These are phyloP conservation scores for Hypomesus transpacificus DNA, from an alignment of 2,113 vertebrate species.

Conservation along the genomic window DNA sequence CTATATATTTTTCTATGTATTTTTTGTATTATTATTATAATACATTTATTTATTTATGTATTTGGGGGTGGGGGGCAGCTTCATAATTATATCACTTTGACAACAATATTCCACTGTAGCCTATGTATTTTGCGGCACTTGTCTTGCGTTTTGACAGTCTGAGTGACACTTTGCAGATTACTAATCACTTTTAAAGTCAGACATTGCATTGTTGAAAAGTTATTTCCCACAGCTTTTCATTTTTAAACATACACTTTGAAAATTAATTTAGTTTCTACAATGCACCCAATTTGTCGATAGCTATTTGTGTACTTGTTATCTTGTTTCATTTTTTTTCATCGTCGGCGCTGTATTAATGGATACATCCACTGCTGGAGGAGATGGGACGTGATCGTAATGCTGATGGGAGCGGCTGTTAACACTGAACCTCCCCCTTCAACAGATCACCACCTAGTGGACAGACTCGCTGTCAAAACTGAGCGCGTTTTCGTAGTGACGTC, in stretches of 20 bases:
- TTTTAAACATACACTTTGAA: slow-evolving; percentile 41
- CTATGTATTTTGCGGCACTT: too few relatives aligned
- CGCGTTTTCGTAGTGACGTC: background rate
- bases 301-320: slow-evolving; percentile 45
- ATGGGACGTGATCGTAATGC: slow-evolving; percentile 40
- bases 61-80: too few relatives aligned
- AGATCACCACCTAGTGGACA: slow-evolving; percentile 46
- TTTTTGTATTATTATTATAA: too few relatives aligned
- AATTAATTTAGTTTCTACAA: slow-evolving; percentile 38
- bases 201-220: slow-evolving; percentile 31
- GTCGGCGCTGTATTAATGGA: slow-evolving; percentile 48
- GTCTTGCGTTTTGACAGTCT: slow-evolving; percentile 1
- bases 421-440: slow-evolving; percentile 18
- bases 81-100: background rate
- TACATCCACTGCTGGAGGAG: slow-evolving; percentile 41
- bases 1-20: too few relatives aligned
- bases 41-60: too few relatives aligned
- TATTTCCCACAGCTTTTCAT: slow-evolving; percentile 28
- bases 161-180: slow-evolving; percentile 44
- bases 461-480: background rate
- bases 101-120: slow-evolving; percentile 1
- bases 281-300: slow-evolving; percentile 45
- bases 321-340: slow-evolving; percentile 38
- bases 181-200: slow-evolving; percentile 32
- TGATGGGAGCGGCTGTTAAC: slow-evolving; percentile 21